Conservation (phyloP, 2,113 vertebrate genomes). For the Melanerpes formicivorus region DNA sequence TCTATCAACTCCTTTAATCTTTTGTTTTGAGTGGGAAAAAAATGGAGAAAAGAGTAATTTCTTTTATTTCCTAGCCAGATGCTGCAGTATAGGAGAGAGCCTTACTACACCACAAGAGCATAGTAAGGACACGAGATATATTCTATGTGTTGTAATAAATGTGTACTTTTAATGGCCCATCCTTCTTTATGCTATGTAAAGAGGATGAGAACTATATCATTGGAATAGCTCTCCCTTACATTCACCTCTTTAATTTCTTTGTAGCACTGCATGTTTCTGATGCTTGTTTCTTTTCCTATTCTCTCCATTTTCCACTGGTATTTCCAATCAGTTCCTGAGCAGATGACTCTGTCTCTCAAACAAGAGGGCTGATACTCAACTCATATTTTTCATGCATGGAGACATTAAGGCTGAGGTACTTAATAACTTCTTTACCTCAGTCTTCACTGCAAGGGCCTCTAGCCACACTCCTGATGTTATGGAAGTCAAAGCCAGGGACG, state of each 20-base stretch:
- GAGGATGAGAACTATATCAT: neutral
- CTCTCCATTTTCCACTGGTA: neutral
- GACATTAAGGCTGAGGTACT: no score
- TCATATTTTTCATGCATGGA: neutral
- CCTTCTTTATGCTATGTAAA: neutral
- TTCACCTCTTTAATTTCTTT: neutral
- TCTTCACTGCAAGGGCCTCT: no score
- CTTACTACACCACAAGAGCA: neutral
- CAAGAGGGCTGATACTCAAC: neutral
- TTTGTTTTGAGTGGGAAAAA: neutral
- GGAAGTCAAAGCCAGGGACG: no score
- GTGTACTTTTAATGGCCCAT: neutral
- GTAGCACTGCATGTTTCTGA: neutral
- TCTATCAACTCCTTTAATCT: neutral
- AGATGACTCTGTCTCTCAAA: neutral
- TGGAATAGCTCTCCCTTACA: neutral
- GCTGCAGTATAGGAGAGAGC: neutral
- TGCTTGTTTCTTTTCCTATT: neutral
- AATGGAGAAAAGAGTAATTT: neutral
- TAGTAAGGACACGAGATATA: neutral
- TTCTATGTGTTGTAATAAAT: neutral
- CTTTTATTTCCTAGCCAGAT: neutral
- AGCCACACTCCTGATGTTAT: no score
- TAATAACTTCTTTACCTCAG: no score
- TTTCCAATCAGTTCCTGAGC: neutral